Base-by-base conservation (phyloP, 2,888 invertebrate species). In the Drosophila setosimentum region DNA sequence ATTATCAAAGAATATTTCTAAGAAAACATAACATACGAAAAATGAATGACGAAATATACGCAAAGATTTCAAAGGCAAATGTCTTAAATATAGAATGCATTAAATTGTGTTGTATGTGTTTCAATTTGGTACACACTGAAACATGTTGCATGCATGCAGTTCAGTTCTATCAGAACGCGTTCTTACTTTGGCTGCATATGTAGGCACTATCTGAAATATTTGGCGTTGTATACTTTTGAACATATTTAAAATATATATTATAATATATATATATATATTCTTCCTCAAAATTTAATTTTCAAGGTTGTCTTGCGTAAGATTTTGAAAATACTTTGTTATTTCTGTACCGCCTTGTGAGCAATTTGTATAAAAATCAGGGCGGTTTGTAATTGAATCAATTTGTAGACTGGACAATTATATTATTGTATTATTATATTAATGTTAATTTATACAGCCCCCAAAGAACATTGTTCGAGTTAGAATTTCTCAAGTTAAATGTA, bases 211-310 rank as follows among this genome's bases (percentile, higher is more conserved):
- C 8, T 49, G 51, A 18, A 24, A 13, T n/a, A 40, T 63, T 68
- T 40, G 73, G 53, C 48, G 21, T 54, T 24, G 54, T 37, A 59
- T 53, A 37, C 37, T 24, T 42, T 57, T 13, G 11, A 40, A 66
- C 53, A 27, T 64, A 40, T 59, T 62, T 11, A 10, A 61, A 10
- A 61, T 29, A 42, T 27, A 13, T n/a, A n/a, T 18, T 5, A n/a
- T n/a, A n/a, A n/a, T n/a, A n/a, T n/a, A 29, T 29, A 29, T 54
- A 33, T 42, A 57, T 16, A 11, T 68, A 59, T 68, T 54, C 40
- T 42, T 49, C 68, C 70, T 77, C 73, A 67, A 77, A 80, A 76
- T 68, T 76, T 69, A 3, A 79, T 69, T 65, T 62, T 70, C 73
- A 79, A 79, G 73, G 79, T 66, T 57, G 45, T 49, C 29, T 42